Evolutionary conservation across 2,113 vertebrate genomes (phyloP).

Genomic region (Psammodynastes pulverulentus): DNA sequence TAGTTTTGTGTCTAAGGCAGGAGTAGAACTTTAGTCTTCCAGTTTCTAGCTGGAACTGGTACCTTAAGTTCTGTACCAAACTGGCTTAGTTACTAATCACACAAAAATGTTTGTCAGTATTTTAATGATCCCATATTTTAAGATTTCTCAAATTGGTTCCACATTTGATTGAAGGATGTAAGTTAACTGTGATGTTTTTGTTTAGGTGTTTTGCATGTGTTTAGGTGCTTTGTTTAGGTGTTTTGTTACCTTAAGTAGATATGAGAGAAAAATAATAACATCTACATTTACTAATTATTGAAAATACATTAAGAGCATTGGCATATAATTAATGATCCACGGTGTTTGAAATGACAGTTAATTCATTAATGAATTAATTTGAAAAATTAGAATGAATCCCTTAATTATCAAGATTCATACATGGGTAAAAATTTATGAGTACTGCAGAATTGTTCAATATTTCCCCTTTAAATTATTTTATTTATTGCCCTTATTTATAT

Average conservation of each 20-base stretch:
- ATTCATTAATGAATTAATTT: background rate
- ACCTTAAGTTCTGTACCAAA: background rate
- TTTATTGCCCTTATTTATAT: background rate
- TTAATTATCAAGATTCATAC: slow-evolving; percentile 18
- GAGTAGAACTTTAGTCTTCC: background rate
- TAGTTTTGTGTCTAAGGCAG: background rate
- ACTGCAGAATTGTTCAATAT: slow-evolving; percentile 9
- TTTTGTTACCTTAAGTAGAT: background rate
- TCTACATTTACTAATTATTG: background rate
- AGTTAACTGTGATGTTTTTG: background rate
- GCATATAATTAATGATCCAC: background rate
- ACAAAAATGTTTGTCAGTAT: background rate
- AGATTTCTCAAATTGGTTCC: background rate
- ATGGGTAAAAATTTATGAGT: background rate
- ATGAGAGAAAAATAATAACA: background rate
- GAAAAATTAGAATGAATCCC: background rate
- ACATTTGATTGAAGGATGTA: background rate
- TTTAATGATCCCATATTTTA: background rate
- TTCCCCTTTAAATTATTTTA: background rate
- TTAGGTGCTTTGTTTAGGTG: background rate
- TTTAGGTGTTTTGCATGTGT: background rate
- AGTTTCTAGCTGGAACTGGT: background rate
- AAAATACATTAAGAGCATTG: background rate
- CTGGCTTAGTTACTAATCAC: background rate
- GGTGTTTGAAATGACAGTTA: background rate